Evolutionary conservation across 2,888 invertebrate genomes (phyloP).

Genomic region (Eristalis tenax): DNA sequence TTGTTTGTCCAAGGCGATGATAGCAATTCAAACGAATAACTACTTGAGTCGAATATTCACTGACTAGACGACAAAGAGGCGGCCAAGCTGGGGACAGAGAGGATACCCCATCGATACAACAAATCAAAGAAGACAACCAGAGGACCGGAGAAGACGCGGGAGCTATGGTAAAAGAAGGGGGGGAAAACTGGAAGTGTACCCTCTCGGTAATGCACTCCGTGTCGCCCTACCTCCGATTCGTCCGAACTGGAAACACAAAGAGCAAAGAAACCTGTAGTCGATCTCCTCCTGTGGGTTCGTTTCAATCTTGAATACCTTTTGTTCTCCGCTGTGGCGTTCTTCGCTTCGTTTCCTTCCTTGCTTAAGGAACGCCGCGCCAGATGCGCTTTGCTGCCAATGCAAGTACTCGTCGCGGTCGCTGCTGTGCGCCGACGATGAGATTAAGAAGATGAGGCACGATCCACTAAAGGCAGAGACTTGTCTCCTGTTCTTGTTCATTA

Average conservation of each 20-base stretch:
- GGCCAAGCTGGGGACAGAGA: neutral
- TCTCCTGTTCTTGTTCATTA: constrained; percentile 38
- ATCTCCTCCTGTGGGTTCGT: neutral
- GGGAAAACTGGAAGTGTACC: neutral
- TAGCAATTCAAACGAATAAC: neutral
- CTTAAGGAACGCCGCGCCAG: constrained; percentile 5
- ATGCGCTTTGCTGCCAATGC: constrained; percentile 15
- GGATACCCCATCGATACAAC: neutral
- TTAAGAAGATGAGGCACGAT: constrained; percentile 68
- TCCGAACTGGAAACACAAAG: neutral
- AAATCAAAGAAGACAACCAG: neutral
- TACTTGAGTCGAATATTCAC: neutral
- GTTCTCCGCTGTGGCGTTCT: neutral
- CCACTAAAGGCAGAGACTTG: constrained; percentile 39
- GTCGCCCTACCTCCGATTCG: neutral
- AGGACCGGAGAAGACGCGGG: neutral
- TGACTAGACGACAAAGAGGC: neutral
- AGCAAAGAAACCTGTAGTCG: constrained; percentile 3
- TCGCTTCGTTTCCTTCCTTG: neutral
- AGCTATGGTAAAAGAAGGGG: neutral
- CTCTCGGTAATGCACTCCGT: constrained; percentile 2
- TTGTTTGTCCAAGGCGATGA: neutral
- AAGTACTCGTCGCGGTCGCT: neutral
- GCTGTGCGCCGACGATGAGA: constrained; percentile 27
- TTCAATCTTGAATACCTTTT: neutral